Conservation (phyloP, 2,888 invertebrate genomes). For the Andrena dorsata region DNA sequence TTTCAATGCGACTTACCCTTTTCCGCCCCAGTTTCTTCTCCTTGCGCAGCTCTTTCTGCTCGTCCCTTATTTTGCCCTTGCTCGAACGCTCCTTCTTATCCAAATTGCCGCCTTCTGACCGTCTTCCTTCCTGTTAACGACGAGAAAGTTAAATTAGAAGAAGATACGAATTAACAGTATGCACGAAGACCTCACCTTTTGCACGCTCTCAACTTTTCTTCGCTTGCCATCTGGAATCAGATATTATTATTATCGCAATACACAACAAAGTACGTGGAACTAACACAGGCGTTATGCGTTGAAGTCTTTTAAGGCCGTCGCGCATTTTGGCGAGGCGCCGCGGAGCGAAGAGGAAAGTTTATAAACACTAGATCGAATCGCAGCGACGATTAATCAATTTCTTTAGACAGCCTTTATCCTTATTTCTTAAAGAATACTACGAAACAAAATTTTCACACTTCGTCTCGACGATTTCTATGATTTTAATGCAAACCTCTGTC, state of each 20-base stretch:
- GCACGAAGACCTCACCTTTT: slow-evolving; percentile 90
- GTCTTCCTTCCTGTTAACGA: slow-evolving; percentile 78
- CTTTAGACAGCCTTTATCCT: neutral
- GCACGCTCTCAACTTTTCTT: slow-evolving; percentile 92
- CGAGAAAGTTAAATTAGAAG: slow-evolving; percentile 46
- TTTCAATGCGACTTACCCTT: slow-evolving; percentile 88
- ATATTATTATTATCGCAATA: slow-evolving; percentile 22
- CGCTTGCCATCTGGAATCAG: slow-evolving; percentile 90
- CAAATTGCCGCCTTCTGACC: slow-evolving; percentile 73
- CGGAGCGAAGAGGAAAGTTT: too few species aligned
- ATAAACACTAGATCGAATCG: too few species aligned
- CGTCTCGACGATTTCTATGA: slow-evolving; percentile 10
- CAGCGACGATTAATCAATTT: neutral
- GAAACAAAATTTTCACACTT: neutral
- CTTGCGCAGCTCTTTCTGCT: slow-evolving; percentile 92
- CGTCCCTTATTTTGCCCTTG: slow-evolving; percentile 87
- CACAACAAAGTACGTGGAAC: neutral
- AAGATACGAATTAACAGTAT: neutral
- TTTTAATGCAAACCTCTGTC: slow-evolving; percentile 86
- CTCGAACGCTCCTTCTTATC: slow-evolving; percentile 83
- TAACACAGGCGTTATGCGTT: too few species aligned
- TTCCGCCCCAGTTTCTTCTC: slow-evolving; percentile 93
- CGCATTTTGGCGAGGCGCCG: too few species aligned
- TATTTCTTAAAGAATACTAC: neutral
- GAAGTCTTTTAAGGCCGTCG: too few species aligned